These are phyloP conservation scores for Chaetops frenatus DNA, from an alignment of 2,113 vertebrate species.

Conservation along the genomic window DNA sequence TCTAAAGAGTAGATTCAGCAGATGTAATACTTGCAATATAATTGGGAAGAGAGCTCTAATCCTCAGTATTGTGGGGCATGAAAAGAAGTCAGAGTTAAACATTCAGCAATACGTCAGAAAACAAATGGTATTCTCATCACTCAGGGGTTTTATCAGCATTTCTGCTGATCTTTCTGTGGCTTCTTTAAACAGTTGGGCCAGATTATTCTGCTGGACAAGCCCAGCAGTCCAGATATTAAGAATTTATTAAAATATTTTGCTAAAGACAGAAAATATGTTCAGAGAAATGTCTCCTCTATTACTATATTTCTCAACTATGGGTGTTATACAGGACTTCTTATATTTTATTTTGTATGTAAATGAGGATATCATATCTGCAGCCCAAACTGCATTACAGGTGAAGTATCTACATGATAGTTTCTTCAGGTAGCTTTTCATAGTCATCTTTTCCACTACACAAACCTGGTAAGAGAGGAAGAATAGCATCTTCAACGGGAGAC, in stretches of 20 bases:
- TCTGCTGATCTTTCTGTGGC: conserved; percentile 4
- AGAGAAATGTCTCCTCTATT: neutral
- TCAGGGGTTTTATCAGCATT: neutral
- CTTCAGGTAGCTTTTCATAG: neutral
- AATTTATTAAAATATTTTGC: neutral
- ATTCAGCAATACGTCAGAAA: neutral
- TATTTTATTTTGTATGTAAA: neutral
- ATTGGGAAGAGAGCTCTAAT: conserved; percentile 8
- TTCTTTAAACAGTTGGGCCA: neutral
- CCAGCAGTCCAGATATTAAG: neutral
- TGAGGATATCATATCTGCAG: neutral
- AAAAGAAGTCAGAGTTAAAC: neutral
- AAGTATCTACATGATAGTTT: neutral
- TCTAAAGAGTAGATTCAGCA: neutral
- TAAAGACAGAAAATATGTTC: neutral
- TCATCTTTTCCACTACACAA: neutral
- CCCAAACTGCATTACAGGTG: neutral
- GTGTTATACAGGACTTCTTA: neutral
- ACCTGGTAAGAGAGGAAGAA: neutral
- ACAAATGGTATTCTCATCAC: neutral
- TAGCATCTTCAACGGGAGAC: neutral
- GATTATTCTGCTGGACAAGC: neutral
- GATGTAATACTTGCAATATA: neutral
- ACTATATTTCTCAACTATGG: neutral
- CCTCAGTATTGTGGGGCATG: conserved; percentile 14